phyloP scores from a whole-genome alignment of 2,797 vertebrate species.

The Manis crassicaudata region DNA sequence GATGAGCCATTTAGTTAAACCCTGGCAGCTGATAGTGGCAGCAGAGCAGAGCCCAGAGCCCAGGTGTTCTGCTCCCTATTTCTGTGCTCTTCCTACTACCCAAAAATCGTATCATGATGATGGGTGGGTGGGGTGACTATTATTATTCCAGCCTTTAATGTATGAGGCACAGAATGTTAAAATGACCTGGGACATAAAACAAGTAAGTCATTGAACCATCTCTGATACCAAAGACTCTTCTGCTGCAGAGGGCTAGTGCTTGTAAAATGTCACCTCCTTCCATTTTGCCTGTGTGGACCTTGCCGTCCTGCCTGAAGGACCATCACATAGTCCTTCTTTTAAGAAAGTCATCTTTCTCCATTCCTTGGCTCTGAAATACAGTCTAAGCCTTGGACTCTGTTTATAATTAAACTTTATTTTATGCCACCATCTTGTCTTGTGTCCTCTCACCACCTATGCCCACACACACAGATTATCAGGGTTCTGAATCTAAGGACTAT shows the following conservation, averaged over 20 bases:
- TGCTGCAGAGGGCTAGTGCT: neutral
- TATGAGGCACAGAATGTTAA: neutral
- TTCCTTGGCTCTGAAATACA: neutral
- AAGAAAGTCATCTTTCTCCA: neutral
- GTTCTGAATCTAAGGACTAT: neutral
- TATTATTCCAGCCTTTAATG: neutral
- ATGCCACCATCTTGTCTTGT: neutral
- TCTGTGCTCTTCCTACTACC: neutral
- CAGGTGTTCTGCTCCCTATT: neutral
- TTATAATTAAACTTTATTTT: neutral
- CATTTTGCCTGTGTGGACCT: neutral
- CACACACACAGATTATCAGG: too few species aligned
- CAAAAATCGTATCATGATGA: too few species aligned
- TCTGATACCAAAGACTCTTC: neutral
- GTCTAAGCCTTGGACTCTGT: neutral
- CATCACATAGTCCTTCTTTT: neutral
- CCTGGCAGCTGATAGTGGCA: neutral
- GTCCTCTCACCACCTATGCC: neutral
- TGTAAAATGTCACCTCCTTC: neutral
- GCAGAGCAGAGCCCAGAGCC: neutral
- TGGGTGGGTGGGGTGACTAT: neutral
- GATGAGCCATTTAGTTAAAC: neutral
- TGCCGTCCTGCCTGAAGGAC: neutral
- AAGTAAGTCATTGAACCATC: neutral
- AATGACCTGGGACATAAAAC: neutral